phyloP scores from a whole-genome alignment of 2,113 vertebrate genomes.

The Heliornis fulica region DNA sequence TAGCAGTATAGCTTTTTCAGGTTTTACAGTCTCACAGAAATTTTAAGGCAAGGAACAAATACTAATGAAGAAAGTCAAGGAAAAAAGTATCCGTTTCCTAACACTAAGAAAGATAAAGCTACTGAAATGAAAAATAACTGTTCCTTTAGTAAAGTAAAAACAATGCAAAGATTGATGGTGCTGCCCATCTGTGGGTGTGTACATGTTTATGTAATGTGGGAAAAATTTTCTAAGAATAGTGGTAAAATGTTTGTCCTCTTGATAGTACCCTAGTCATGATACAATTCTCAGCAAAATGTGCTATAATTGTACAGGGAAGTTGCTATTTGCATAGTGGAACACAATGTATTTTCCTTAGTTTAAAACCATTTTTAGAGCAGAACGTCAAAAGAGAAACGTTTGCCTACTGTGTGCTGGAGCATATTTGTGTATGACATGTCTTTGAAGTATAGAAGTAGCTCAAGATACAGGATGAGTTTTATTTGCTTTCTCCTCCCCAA shows the following conservation, averaged over 20 bases:
- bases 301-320: slow-evolving; percentile 25
- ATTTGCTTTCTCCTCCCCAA: not conserved
- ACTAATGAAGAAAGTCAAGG: not conserved
- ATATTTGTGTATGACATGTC: not conserved
- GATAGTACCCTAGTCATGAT: slow-evolving; percentile 22
- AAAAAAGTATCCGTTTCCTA: not conserved
- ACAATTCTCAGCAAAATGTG: slow-evolving; percentile 16
- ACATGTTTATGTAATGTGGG: not conserved
- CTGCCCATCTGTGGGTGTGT: not conserved
- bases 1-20: not conserved
- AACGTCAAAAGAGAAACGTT: not conserved
- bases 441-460: not conserved
- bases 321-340: slow-evolving; percentile 48
- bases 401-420: not conserved
- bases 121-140: slow-evolving; percentile 23
- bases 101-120: not conserved
- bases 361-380: not conserved
- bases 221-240: slow-evolving; percentile 48
- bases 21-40: not conserved
- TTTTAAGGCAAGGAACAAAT: not conserved
- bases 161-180: not conserved
- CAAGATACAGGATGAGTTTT: not conserved
- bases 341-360: slow-evolving; percentile 27
- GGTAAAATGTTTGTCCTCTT: slow-evolving; percentile 37
- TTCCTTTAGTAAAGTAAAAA: not conserved